Conservation (phyloP, 2,113 vertebrate genomes). For the Brachionichthys hirsutus region DNA sequence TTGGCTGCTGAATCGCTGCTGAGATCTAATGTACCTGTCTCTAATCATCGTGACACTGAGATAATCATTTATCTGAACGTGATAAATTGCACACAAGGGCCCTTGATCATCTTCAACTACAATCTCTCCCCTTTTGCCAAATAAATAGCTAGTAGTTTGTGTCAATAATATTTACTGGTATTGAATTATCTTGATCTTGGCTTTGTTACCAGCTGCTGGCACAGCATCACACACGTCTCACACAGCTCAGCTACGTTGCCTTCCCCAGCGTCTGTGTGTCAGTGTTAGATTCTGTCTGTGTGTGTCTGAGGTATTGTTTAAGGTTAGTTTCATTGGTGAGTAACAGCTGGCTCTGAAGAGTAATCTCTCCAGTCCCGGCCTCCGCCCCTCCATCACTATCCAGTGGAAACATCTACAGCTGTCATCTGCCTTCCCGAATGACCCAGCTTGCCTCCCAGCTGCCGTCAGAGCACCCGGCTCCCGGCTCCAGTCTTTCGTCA, state of each 20-base stretch:
- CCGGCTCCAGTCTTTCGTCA: constrained; percentile 35
- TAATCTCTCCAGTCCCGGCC: constrained; percentile 46
- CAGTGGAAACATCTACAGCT: constrained; percentile 74
- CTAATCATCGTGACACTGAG: too few species aligned
- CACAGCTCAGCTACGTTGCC: constrained; percentile 12
- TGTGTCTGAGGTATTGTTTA: constrained; percentile 48
- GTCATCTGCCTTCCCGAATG: constrained; percentile 73
- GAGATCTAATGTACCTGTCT: too few species aligned
- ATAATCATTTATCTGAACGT: too few species aligned
- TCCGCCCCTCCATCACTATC: constrained; percentile 49
- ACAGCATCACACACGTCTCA: constrained; percentile 6
- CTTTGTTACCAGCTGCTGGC: constrained; percentile 20
- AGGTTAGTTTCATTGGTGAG: constrained; percentile 61
- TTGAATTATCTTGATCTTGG: constrained; percentile 7
- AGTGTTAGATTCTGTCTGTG: constrained; percentile 48
- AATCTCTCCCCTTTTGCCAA: too few species aligned
- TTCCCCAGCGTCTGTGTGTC: constrained; percentile 25
- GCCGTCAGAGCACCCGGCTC: constrained; percentile 52
- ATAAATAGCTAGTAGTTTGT: neutral
- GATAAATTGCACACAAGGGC: too few species aligned
- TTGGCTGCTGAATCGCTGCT: too few species aligned
- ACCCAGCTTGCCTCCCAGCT: constrained; percentile 62
- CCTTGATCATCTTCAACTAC: too few species aligned
- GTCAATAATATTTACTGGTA: constrained; percentile 3
- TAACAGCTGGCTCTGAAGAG: constrained; percentile 74